These are phyloP conservation scores for Morone chrysops DNA, from an alignment of 2,113 vertebrate genomes.

Conservation along the genomic window DNA sequence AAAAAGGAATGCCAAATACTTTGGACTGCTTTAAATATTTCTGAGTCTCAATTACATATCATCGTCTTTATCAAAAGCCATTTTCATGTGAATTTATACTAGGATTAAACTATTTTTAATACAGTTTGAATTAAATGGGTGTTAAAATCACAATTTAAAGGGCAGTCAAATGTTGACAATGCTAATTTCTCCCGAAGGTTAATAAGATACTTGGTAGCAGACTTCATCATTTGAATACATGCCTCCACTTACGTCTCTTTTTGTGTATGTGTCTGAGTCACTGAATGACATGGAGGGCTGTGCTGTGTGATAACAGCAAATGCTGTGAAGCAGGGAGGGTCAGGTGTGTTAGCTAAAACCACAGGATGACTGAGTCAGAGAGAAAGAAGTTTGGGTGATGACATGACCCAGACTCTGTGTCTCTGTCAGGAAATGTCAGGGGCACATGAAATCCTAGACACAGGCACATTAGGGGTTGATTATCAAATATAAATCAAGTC, in stretches of 20 bases:
- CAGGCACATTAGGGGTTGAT: neutral
- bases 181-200: slow-evolving; percentile 56
- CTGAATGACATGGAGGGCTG: slow-evolving; percentile 15
- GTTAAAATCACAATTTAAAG: slow-evolving; percentile 27
- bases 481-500: neutral
- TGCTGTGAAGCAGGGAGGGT: neutral
- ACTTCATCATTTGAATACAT: slow-evolving; percentile 18
- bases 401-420: slow-evolving; percentile 42
- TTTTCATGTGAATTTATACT: neutral
- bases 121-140: slow-evolving; percentile 3
- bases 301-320: slow-evolving; percentile 14
- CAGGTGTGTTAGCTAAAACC: slow-evolving; percentile 19
- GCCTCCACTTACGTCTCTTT: neutral
- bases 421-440: slow-evolving; percentile 47
- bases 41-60: slow-evolving; percentile 6
- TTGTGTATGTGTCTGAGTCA: slow-evolving; percentile 4
- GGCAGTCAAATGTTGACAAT: slow-evolving; percentile 15
- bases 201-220: neutral
- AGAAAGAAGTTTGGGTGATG: slow-evolving; percentile 19
- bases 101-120: neutral
- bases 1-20: slow-evolving; percentile 15
- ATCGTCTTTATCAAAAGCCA: slow-evolving; percentile 19
- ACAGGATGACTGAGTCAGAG: slow-evolving; percentile 39
- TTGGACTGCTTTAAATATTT: slow-evolving; percentile 18
- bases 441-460: slow-evolving; percentile 17